phyloP scores from a whole-genome alignment of 2,113 vertebrate species.

The Corydoras maculifer region DNA sequence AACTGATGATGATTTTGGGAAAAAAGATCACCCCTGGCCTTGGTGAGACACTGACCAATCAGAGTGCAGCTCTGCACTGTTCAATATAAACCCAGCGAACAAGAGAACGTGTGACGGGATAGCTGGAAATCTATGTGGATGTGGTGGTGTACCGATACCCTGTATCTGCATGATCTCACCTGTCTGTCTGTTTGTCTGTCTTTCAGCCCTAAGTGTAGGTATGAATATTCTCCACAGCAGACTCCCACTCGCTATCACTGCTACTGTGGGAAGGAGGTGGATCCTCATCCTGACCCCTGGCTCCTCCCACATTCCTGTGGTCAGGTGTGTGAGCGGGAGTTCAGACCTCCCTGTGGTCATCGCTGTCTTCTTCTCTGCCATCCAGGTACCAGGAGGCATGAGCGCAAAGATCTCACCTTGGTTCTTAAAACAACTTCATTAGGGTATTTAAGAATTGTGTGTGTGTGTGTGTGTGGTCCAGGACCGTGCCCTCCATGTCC shows the following conservation, averaged over 20 bases:
- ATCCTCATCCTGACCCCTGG: slow-evolving; percentile 87
- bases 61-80: neutral
- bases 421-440: too few relatives aligned
- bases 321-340: slow-evolving; percentile 80
- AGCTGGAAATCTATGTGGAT: too few relatives aligned
- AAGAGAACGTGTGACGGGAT: too few relatives aligned
- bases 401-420: too few relatives aligned
- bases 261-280: slow-evolving; percentile 90
- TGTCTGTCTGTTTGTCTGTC: neutral
- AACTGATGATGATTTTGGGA: slow-evolving; percentile 84
- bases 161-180: neutral
- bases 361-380: slow-evolving; percentile 93
- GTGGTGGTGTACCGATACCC: too few relatives aligned
- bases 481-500: slow-evolving; percentile 94
- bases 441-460: neutral
- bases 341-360: slow-evolving; percentile 87
- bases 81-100: too few relatives aligned
- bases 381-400: slow-evolving; percentile 67
- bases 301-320: slow-evolving; percentile 96
- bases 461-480: slow-evolving; percentile 45
- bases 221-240: slow-evolving; percentile 80
- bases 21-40: slow-evolving; percentile 88
- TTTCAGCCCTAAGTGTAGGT: slow-evolving; percentile 87
- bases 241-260: slow-evolving; percentile 85
- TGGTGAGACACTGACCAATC: slow-evolving; percentile 67